These are phyloP conservation scores for Lasioglossum vierecki DNA, from an alignment of 2,888 invertebrate species.

Conservation along the genomic window DNA sequence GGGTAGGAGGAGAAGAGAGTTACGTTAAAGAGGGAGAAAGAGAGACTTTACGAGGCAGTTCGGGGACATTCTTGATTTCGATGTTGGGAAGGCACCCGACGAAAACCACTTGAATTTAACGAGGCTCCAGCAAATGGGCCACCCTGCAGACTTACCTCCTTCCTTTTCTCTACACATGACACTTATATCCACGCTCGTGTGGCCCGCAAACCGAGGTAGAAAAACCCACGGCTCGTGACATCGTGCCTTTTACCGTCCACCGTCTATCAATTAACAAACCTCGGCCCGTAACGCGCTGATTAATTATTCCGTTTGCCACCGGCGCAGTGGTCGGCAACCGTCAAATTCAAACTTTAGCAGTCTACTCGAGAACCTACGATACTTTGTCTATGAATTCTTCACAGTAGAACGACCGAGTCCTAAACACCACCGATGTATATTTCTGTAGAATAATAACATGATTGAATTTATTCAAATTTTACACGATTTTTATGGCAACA, in stretches of 20 bases:
- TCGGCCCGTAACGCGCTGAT: constrained; percentile 7
- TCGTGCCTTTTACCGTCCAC: constrained; percentile 34
- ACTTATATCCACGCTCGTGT: constrained; percentile 58
- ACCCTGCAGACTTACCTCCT: constrained; percentile 73
- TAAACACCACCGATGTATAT: neutral
- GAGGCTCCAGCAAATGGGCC: constrained; percentile 78
- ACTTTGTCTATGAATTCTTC: neutral
- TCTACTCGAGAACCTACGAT: neutral
- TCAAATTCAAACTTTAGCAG: neutral
- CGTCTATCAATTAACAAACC: constrained; percentile 44
- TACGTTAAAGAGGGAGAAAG: constrained; percentile 38
- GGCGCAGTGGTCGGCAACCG: neutral
- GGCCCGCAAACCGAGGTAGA: constrained; percentile 54
- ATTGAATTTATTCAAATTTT: neutral
- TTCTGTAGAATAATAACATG: neutral
- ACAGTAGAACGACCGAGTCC: too few relatives aligned
- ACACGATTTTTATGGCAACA: neutral
- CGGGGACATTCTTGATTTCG: constrained; percentile 81
- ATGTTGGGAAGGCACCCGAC: constrained; percentile 75
- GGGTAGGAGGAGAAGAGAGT: constrained; percentile 37
- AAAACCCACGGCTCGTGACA: constrained; percentile 50
- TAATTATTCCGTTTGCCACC: constrained; percentile 14
- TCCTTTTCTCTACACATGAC: constrained; percentile 59
- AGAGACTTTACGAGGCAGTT: constrained; percentile 78
- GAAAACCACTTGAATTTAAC: constrained; percentile 80